These are phyloP conservation scores for Furcifer pardalis DNA, from an alignment of 2,797 vertebrate genomes.

Conservation along the genomic window DNA sequence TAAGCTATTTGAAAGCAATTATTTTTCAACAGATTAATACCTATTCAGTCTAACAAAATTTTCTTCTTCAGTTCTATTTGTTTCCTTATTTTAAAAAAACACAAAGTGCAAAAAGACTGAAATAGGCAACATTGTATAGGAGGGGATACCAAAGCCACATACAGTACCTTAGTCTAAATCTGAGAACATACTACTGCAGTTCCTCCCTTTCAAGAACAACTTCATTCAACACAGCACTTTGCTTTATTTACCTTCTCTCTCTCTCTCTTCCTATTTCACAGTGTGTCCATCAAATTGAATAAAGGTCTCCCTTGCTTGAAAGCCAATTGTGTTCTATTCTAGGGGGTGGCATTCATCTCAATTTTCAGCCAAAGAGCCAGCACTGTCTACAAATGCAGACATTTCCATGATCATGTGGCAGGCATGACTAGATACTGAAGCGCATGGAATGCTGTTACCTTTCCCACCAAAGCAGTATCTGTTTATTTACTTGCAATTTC, in stretches of 20 bases:
- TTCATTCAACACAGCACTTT: neutral
- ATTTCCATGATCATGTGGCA: too few relatives aligned
- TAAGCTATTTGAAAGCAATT: fast-evolving
- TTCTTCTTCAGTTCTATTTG: slow-evolving; percentile 14
- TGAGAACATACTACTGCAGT: neutral
- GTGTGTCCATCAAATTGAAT: neutral
- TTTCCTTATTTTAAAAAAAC: neutral
- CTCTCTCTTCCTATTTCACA: neutral
- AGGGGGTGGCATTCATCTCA: too few relatives aligned
- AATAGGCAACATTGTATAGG: neutral
- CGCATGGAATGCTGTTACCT: too few relatives aligned
- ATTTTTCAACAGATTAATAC: neutral
- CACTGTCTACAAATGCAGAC: too few relatives aligned
- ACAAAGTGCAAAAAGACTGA: neutral
- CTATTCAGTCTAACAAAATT: fast-evolving
- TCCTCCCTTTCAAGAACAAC: neutral
- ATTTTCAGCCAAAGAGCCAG: too few relatives aligned
- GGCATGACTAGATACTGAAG: too few relatives aligned
- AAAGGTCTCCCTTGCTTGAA: too few relatives aligned
- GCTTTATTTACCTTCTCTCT: neutral
- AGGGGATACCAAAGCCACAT: fast-evolving
- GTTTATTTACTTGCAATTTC: too few relatives aligned
- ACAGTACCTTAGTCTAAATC: neutral
- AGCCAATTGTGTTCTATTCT: too few relatives aligned
- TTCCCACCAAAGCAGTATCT: too few relatives aligned